Evolutionary conservation across 2,888 invertebrate species (phyloP).

Genomic region (Cactoblastis cactorum): DNA sequence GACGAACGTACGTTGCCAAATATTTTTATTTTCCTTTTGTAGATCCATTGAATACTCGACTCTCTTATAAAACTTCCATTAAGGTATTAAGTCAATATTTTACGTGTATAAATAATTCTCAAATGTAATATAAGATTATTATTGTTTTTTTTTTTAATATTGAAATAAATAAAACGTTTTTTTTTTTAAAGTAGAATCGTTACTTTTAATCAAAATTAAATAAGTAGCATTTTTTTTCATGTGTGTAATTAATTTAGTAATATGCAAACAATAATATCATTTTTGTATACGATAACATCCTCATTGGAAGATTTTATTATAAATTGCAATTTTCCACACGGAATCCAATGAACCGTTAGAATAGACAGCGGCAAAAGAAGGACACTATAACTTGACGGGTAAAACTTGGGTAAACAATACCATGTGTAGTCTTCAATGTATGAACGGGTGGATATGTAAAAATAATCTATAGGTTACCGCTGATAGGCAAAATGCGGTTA

Average conservation of each 20-base stretch:
- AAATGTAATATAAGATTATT: too few species aligned
- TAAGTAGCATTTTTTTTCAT: too few species aligned
- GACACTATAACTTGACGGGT: conserved; percentile 44
- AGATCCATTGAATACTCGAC: conserved; percentile 25
- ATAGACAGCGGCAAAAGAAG: conserved; percentile 40
- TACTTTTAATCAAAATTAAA: too few species aligned
- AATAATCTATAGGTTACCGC: too few species aligned
- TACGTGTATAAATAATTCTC: not conserved
- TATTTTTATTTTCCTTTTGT: conserved; percentile 41
- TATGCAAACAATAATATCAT: not conserved
- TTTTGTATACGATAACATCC: not conserved
- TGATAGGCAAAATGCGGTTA: too few species aligned
- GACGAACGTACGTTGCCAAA: conserved; percentile 40
- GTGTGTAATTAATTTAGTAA: too few species aligned
- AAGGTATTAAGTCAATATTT: not conserved
- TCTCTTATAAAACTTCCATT: conserved; percentile 14
- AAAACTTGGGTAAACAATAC: conserved; percentile 43
- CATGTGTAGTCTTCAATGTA: conserved; percentile 21
- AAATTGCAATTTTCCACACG: conserved; percentile 12
- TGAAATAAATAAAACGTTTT: too few species aligned
- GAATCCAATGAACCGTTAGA: conserved; percentile 26
- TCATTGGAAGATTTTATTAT: not conserved
- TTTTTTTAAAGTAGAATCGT: too few species aligned
- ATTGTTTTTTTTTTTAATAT: too few species aligned
- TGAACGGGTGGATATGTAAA: not conserved